Evolutionary conservation across 2,113 vertebrate species (phyloP), one percentile per base, ranked within the genome.

Genomic region (Calcarius ornatus): DNA sequence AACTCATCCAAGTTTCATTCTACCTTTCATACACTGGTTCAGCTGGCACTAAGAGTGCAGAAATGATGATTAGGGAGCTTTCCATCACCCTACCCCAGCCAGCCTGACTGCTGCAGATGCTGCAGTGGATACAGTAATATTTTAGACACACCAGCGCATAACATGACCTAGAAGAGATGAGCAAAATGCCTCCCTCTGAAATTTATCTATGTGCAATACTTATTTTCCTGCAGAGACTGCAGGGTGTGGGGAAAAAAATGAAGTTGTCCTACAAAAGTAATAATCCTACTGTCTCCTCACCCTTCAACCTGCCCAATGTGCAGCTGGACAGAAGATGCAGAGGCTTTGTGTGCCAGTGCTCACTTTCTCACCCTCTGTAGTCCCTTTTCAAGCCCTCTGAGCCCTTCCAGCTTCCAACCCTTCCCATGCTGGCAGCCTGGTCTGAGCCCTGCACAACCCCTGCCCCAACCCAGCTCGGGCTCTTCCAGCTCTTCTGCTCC

Each of bases 381-480:
- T 31, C 33, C 33, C 14, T 75, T 68, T 14, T 14, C 47, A 75
- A 91, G 71, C 61, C 15, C 61, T 59, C 27, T 48, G 61, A 89
- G 48, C 70, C 48, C 31, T 6, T 9, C 28, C 61, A 80, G 48
- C 23, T 71, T 23, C 57, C 85, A 90, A 1, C 12, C 73, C 28
- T 73, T 16, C 30, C 53, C 57, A 12, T 0, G 1, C 40, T 3
- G 1, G 47, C 80, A 75, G 33, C 51, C 21, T 33, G 53, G 53
- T 6, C n/a, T 24, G 64, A 53, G 70, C 38, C n/a, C 65, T 11
- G 24, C 37, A 8, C 1, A 0, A 6, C 5, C 27, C 23, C 45
- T 7, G 5, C 16, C 16, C 0, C 0, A 28, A 24, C 31, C 48
- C 78, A 77, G 45, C 5, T 1, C 14, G 0, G 2, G 48, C 54